Evolutionary conservation across 2,113 vertebrate genomes (phyloP).

Genomic region (Mus musculus): GRCm39 chr14:110977001-110977500

Average conservation of each 20-base stretch:
- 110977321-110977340: not conserved
- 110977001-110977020: too few relatives aligned
- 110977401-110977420: not conserved
- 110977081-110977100: not conserved
- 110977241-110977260: not conserved
- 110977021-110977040: too few relatives aligned
- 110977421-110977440: not conserved
- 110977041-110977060: not conserved
- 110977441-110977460: not conserved
- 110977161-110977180: not conserved
- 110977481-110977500: not conserved
- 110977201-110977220: not conserved
- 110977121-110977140: not conserved
- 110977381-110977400: not conserved
- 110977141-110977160: not conserved
- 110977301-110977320: not conserved
- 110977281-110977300: not conserved
- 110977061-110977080: not conserved
- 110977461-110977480: not conserved
- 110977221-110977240: not conserved
- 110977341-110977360: not conserved
- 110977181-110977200: not conserved
- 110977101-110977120: not conserved
- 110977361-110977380: not conserved
- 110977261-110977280: not conserved